Evolutionary conservation across 2,797 vertebrate species (phyloP), one percentile per base, ranked within the genome.

Genomic region (Melanotaenia nigrans): DNA sequence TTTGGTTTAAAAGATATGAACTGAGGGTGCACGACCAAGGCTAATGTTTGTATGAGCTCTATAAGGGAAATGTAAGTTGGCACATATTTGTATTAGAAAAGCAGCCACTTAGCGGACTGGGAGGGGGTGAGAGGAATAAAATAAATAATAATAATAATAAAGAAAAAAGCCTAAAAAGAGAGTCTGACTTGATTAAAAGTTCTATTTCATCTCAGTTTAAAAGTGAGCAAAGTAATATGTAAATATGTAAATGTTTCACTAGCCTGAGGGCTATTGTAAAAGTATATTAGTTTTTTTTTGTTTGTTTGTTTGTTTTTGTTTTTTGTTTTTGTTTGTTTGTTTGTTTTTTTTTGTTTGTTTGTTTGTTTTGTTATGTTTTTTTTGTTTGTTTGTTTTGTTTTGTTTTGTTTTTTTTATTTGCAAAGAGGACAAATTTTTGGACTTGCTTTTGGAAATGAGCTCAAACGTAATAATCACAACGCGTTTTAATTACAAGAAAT

Each of bases 1-100:
- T 56, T 49, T 14, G 13, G 14, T 57, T 40, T 6, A 16, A 73
- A 32, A 60, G 32, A 59, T 2, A 71, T 7, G 9, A 71, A 56
- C 32, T 14, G 13, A 14, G 25, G 30, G 51, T 12, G 24, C 24
- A 24, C 4, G 51, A 28, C 12, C 51, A 14, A 54, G 22, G 24
- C 24, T 6, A 6, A 28, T 54, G n/a, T 28, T 54, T 54, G 28
- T 51, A 51, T 51, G 24, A 22, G 12, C 9, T 51, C 49, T 24
- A 4, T 51, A 51, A 51, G 9, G 3, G 22, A 51, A 51, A 11
- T 51, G 49, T 51, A 51, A 24, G n/a, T 51, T 51, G 5, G 9
- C n/a, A 51, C 47, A 10, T 8, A n/a, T 51, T n/a, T 51, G n/a
- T 11, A 49, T 22, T 35, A 12, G 12, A 1, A 51, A 22, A 24